Evolutionary conservation across 1,140 invertebrate species (phyloP).

Genomic region (Pararge aegeria): DNA sequence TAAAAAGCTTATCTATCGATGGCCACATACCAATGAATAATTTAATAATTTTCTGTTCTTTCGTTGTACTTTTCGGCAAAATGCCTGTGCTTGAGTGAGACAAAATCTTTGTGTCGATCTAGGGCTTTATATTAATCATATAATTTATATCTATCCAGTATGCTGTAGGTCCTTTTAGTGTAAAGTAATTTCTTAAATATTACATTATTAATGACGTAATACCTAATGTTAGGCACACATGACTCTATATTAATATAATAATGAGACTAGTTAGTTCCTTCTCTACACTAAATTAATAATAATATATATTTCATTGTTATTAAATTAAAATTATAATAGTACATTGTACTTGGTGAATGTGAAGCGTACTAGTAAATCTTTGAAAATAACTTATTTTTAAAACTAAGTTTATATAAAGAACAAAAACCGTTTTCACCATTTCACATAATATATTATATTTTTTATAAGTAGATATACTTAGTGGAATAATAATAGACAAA

Average conservation of each 20-base stretch:
- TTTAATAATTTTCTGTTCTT: constrained; percentile 22
- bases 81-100: constrained; percentile 1
- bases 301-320: constrained; percentile 54
- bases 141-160: not conserved
- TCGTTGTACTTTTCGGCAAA: constrained; percentile 31
- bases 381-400: constrained; percentile 38
- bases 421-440: constrained; percentile 16
- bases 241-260: constrained; percentile 70
- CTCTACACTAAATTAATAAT: constrained; percentile 58
- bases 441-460: constrained; percentile 9
- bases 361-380: constrained; percentile 66
- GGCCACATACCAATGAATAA: constrained; percentile 29
- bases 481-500: constrained; percentile 25
- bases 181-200: constrained; percentile 3
- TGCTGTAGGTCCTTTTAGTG: not conserved
- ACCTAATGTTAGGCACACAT: constrained; percentile 69
- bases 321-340: constrained; percentile 37
- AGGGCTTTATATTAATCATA: not conserved
- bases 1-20: too few species aligned
- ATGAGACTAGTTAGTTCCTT: constrained; percentile 78
- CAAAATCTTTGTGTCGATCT: not conserved
- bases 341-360: constrained; percentile 74
- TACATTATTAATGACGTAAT: constrained; percentile 10
- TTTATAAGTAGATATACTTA: constrained; percentile 12
- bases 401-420: not conserved